Evolutionary conservation across 2,113 vertebrate species (phyloP), one percentile per base, ranked within the genome.

Genomic region (Hemicordylus capensis): DNA sequence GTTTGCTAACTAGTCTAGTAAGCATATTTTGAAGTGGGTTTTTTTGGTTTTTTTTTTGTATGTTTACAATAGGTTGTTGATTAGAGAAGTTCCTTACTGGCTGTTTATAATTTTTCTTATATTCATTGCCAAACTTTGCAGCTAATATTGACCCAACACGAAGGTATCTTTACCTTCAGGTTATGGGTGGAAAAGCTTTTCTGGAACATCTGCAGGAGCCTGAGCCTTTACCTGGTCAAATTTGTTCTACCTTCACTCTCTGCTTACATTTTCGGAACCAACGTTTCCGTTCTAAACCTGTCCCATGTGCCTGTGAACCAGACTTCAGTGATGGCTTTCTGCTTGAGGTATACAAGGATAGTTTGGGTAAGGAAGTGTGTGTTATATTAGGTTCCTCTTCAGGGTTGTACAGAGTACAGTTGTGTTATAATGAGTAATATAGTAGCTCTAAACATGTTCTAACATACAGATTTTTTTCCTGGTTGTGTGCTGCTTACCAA

Each of bases 151-250:
- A 98, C 95, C 98, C 98, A 91, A 97, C 97, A 85, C 96, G 97
- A 90, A 98, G 98, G 94, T 97, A 98, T 96, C 96, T 99, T 93
- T 98, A 99, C 95, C 96, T 99, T 93, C 98, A 99, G 95, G 96
- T 99, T 92, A 96, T 98, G 92, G 97, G 98, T 91, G 99, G 99
- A 88, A 99, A 98, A 94, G 99, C 99, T 88, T 99, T 99, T 94
- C 96, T 99, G 92, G 99, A 99, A 85, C 98, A 99, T 93, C 97
- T 99, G 64, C 98, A 99, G 91, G 98, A 99, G 92, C 97, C 97
- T 0, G 98, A 98, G 76, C 97, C 97, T 92, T 95, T 98, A 93
- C 98, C 98, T 70, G 98, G 98, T 87, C 98, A 99, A 90, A 93
- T 97, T 83, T 98, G 97, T 94, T 98, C 98, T 42, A 99, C 98